Percentiles rank a stretch among this genome's conserved stretches.
phyloP scores from a whole-genome alignment of 2,888 invertebrate species.

The Chloromyia formosa region DNA sequence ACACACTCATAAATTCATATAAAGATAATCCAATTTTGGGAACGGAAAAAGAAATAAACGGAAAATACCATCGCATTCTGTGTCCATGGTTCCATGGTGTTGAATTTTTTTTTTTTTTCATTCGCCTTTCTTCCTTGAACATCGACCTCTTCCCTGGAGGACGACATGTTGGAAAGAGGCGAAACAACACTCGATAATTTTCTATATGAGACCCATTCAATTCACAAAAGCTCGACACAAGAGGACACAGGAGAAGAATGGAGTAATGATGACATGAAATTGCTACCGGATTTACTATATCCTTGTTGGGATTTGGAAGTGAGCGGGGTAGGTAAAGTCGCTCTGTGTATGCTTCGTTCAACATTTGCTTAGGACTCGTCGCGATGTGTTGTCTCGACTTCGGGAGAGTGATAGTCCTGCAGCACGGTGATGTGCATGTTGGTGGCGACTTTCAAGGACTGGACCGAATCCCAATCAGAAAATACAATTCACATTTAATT shows the following conservation, averaged over 20 bases:
- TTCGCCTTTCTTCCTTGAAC: neutral
- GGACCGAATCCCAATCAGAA: conserved; percentile 27
- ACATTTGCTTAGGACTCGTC: no score
- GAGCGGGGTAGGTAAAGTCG: neutral
- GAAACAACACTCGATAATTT: conserved; percentile 35
- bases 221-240: neutral
- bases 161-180: conserved; percentile 24
- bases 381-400: neutral
- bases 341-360: no score
- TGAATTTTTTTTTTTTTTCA: neutral
- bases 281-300: conserved; percentile 29
- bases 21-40: conserved; percentile 30
- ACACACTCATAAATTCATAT: conserved; percentile 19
- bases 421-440: neutral
- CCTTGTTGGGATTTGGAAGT: neutral
- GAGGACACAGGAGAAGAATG: conserved; percentile 16
- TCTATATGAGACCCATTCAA: conserved; percentile 34
- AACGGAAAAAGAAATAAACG: no score
- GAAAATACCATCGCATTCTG: conserved; percentile 24
- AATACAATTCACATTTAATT: conserved; percentile 48
- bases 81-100: neutral
- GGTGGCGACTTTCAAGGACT: neutral
- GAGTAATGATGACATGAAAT: conserved; percentile 37
- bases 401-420: neutral
- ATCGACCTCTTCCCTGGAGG: conserved; percentile 28